Conservation (phyloP, 2,113 vertebrate species). For the Rutilus rutilus region DNA sequence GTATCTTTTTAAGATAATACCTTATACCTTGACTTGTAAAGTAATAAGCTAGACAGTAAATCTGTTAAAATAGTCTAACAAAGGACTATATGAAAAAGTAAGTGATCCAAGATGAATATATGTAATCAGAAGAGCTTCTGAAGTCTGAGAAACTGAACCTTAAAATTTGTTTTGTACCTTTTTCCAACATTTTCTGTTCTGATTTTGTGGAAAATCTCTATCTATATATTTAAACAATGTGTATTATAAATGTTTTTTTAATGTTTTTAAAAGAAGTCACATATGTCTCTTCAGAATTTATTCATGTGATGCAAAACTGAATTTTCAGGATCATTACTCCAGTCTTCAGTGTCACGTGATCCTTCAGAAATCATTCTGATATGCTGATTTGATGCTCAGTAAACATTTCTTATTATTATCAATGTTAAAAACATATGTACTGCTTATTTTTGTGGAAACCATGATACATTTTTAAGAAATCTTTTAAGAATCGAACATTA, state of each 20-base stretch:
- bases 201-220: too few species aligned
- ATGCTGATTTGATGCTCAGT: background rate
- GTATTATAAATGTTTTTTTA: background rate
- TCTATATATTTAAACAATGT: too few species aligned
- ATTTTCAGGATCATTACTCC: background rate
- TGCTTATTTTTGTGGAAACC: background rate
- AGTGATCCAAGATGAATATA: background rate
- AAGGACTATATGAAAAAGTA: background rate
- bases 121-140: background rate
- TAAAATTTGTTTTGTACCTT: background rate
- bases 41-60: background rate
- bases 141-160: background rate
- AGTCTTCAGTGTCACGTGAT: background rate
- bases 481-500: background rate
- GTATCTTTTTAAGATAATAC: background rate
- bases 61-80: background rate
- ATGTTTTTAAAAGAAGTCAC: too few species aligned
- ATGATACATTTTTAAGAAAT: background rate
- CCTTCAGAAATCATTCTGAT: background rate
- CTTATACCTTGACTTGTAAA: too few species aligned
- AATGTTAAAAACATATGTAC: background rate
- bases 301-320: too few species aligned
- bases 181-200: background rate
- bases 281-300: too few species aligned
- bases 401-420: background rate